Percentiles rank a stretch among this genome's conserved stretches.
Evolutionary conservation across 2,888 invertebrate species (phyloP).

Genomic region (Hipparchia sbordonii): DNA sequence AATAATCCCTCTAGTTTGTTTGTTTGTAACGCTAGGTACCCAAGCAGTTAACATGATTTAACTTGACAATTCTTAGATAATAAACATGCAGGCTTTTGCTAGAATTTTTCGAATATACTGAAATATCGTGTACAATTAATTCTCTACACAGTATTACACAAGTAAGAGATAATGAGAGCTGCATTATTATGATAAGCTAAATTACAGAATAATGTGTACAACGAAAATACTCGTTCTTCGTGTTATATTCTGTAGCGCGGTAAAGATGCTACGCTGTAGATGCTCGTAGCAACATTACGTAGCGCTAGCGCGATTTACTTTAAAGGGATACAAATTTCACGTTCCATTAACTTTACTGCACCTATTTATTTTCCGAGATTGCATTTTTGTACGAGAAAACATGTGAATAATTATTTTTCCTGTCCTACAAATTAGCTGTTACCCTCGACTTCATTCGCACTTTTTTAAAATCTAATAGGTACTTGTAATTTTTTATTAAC

Average conservation of each 20-base stretch:
- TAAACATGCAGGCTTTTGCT: not conserved
- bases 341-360: conserved; percentile 41
- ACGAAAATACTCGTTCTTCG: conserved; percentile 2
- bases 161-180: not conserved
- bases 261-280: conserved; percentile 26
- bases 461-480: no score
- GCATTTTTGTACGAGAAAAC: conserved; percentile 32
- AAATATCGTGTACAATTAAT: not conserved
- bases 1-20: conserved; percentile 28
- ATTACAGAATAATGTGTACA: conserved; percentile 8
- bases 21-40: not conserved
- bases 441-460: not conserved
- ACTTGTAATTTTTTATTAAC: no score
- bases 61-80: no score
- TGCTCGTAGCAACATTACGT: conserved; percentile 32
- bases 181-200: conserved; percentile 2
- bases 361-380: conserved; percentile 40
- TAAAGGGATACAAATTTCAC: conserved; percentile 41
- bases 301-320: conserved; percentile 29
- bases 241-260: conserved; percentile 19
- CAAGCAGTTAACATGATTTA: not conserved
- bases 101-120: not conserved
- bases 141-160: not conserved
- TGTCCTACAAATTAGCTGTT: not conserved
- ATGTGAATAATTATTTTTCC: conserved; percentile 28